These are phyloP conservation scores for Gymnoscopelus braueri DNA, from an alignment of 2,797 vertebrate species.

Conservation along the genomic window DNA sequence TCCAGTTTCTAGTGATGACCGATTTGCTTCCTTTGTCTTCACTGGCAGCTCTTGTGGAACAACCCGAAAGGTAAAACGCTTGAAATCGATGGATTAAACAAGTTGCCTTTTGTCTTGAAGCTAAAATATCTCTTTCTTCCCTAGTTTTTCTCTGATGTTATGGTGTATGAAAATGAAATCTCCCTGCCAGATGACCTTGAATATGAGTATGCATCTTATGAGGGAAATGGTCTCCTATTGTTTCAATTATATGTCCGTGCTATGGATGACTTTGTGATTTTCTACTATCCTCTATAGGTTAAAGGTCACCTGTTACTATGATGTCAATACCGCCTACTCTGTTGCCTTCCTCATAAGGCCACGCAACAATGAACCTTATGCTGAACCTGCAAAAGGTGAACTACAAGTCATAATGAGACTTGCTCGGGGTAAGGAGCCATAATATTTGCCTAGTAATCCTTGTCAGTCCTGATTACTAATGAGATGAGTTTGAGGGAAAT, in stretches of 20 bases:
- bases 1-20: conserved; percentile 64
- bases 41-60: conserved; percentile 74
- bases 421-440: conserved; percentile 54
- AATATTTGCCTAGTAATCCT: too few relatives aligned
- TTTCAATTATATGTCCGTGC: not conserved
- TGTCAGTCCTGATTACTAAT: too few relatives aligned
- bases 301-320: conserved; percentile 68
- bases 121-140: not conserved
- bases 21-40: conserved; percentile 72
- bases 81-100: not conserved
- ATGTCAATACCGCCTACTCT: conserved; percentile 49
- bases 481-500: too few relatives aligned
- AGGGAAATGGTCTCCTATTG: not conserved
- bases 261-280: not conserved
- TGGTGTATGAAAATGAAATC: conserved; percentile 79
- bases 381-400: conserved; percentile 55
- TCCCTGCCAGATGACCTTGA: conserved; percentile 55
- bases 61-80: conserved; percentile 62
- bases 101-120: not conserved
- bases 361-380: conserved; percentile 56
- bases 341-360: conserved; percentile 51
- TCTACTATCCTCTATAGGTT: conserved; percentile 45
- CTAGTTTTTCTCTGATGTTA: conserved; percentile 68
- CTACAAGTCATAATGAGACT: conserved; percentile 65
- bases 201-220: conserved; percentile 58